Base-by-base conservation (phyloP, 1,140 invertebrate genomes). In the Platyscapa corneri region DNA sequence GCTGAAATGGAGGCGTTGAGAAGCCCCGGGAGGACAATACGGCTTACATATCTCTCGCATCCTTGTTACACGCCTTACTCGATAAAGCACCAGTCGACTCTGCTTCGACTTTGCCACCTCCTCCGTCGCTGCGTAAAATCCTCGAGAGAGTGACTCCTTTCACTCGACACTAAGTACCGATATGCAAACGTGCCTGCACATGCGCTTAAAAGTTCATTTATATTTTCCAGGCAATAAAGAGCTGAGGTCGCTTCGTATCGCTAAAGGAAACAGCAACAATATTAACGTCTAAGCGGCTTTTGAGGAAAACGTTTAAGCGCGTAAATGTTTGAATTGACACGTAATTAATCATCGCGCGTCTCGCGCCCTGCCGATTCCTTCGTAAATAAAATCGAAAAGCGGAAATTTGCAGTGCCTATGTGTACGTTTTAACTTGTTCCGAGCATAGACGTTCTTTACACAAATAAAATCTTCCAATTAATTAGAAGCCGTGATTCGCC, bases 1-100 rank as follows among this genome's bases (percentile, higher is more conserved):
- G 64, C 42, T 81, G 79, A 49, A 64, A 70, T 70, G n/a, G 39
- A 70, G 70, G 79, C 37, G 20, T 34, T 70, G 64, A 70, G 39
- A 46, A 32, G 39, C 8, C 60, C 27, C n/a, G 64, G n/a, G 64
- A 81, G 79, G 12, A 27, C 23, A 20, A 64, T 37, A 18, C 10
- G 77, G 56, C 76, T 76, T 39, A 46, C 30, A 37, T 23, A 27
- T 42, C 70, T 42, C 23, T 18, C 70, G 18, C 37, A 27, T 74
- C 32, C 65, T 60, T 70, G 30, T 34, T 37, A 37, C 20, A 70
- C 34, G 3, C 32, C 32, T 53, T 18, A 20, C 70, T 74, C 42
- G 42, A 74, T 74, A 74, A 74, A 74, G 70, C 27, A 42, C 23
- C 23, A 27, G n/a, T 53, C 8, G 74, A 27, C 27, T 49, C 46